These are phyloP conservation scores for Lissocephala sabroskyi DNA, from an alignment of 2,888 invertebrate species.

Conservation along the genomic window DNA sequence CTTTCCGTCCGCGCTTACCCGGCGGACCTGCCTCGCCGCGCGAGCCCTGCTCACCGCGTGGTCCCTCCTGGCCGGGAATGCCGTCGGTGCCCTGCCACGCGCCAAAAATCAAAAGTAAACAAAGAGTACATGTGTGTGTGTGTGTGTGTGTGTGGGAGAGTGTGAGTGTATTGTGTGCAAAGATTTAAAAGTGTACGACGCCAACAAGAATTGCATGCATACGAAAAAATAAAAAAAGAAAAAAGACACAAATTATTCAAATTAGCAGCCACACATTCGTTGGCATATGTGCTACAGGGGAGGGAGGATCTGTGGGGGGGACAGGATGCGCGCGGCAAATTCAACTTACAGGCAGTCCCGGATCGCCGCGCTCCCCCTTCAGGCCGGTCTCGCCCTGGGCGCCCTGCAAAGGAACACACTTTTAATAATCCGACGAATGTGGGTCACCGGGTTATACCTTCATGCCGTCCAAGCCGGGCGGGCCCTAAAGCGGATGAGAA, in stretches of 20 bases:
- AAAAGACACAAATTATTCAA: conserved; percentile 50
- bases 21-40: conserved; percentile 84
- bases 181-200: conserved; percentile 39
- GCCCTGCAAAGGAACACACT: conserved; percentile 76
- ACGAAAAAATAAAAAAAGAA: conserved; percentile 28
- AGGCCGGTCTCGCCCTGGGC: conserved; percentile 93
- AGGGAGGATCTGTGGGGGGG: conserved; percentile 1
- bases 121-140: neutral
- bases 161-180: conserved; percentile 19
- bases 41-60: conserved; percentile 90
- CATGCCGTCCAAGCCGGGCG: conserved; percentile 95
- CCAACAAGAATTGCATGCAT: conserved; percentile 43
- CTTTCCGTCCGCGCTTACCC: conserved; percentile 93
- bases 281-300: conserved; percentile 8
- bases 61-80: conserved; percentile 93
- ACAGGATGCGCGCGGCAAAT: no score
- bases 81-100: conserved; percentile 92
- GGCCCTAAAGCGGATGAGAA: conserved; percentile 77
- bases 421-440: neutral
- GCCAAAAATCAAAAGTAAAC: no score
- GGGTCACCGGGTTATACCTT: no score
- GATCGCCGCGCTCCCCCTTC: conserved; percentile 94
- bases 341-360: conserved; percentile 88
- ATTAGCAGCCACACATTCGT: conserved; percentile 46
- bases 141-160: conserved; percentile 5